Conservation (phyloP, 2,113 vertebrate genomes). For the Drymodes brunneopygia region DNA sequence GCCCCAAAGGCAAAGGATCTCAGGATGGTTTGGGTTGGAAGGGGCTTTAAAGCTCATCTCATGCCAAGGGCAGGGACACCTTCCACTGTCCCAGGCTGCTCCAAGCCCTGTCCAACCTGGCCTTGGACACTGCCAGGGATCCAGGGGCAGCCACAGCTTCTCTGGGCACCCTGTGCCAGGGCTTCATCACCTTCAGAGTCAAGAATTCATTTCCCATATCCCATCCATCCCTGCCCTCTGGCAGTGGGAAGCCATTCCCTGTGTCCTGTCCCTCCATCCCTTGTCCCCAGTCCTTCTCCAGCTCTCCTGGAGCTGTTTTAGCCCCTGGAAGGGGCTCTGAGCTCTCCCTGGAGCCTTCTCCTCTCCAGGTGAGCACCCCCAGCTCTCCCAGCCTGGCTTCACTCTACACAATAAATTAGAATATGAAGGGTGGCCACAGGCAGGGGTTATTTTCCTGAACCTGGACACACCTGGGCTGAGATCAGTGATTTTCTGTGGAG, state of each 20-base stretch:
- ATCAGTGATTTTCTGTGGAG: background rate
- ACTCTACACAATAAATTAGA: fast-evolving
- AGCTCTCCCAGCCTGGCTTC: background rate
- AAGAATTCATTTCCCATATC: background rate
- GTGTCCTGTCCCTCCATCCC: background rate
- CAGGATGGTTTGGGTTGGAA: background rate
- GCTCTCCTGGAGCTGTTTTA: background rate
- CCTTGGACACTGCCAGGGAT: fast-evolving
- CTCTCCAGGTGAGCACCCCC: background rate
- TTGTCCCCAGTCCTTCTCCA: background rate
- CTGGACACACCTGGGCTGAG: background rate
- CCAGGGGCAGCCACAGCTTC: background rate
- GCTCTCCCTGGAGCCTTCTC: background rate
- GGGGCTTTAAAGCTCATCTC: background rate
- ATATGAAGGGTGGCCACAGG: background rate
- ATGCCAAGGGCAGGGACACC: background rate
- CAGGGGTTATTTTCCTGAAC: background rate
- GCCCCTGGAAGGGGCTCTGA: background rate
- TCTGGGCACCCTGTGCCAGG: background rate
- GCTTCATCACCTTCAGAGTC: fast-evolving
- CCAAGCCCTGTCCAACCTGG: fast-evolving
- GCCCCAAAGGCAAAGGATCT: background rate
- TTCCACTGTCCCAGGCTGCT: fast-evolving
- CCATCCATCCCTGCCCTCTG: fast-evolving
- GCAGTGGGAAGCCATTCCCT: fast-evolving